A percentile compares a stretch with the other conserved stretches of the same genome.
phyloP scores from a whole-genome alignment of 1,140 invertebrate species.

The Phthorimaea operculella region DNA sequence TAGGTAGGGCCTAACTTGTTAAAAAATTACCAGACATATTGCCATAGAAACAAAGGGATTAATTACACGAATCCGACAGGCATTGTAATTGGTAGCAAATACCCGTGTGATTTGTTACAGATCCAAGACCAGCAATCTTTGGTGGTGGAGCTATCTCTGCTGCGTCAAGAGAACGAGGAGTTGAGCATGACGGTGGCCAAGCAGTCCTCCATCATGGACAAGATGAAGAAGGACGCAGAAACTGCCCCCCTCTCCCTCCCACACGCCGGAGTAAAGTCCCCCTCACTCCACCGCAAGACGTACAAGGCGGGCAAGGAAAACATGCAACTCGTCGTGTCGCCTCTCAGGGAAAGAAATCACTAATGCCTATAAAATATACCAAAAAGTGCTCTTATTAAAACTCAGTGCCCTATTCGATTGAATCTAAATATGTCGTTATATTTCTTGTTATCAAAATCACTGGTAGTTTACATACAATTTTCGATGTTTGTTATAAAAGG shows the following conservation, averaged over 20 bases:
- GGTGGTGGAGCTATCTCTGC: conserved; percentile 55
- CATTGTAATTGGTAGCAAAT: background rate
- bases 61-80: too few relatives aligned
- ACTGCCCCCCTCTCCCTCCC: conserved; percentile 35
- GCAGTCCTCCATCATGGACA: conserved; percentile 55
- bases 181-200: conserved; percentile 49
- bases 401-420: too few relatives aligned
- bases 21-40: too few relatives aligned
- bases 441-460: too few relatives aligned
- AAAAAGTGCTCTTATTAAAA: too few relatives aligned
- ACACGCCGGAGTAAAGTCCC: conserved; percentile 29
- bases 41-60: too few relatives aligned
- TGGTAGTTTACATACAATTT: too few relatives aligned
- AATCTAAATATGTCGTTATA: too few relatives aligned
- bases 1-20: too few relatives aligned
- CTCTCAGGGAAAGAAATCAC: conserved; percentile 58
- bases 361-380: conserved; percentile 11
- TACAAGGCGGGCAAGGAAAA: conserved; percentile 60
- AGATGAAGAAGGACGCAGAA: conserved; percentile 50
- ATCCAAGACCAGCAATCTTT: conserved; percentile 61
- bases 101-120: conserved; percentile 25
- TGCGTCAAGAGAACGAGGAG: conserved; percentile 60
- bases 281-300: conserved; percentile 44
- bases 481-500: too few relatives aligned
- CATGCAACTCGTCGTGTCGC: conserved; percentile 43